Evolutionary conservation across 2,888 invertebrate species (phyloP).

Genomic region (Meta bourneti): DNA sequence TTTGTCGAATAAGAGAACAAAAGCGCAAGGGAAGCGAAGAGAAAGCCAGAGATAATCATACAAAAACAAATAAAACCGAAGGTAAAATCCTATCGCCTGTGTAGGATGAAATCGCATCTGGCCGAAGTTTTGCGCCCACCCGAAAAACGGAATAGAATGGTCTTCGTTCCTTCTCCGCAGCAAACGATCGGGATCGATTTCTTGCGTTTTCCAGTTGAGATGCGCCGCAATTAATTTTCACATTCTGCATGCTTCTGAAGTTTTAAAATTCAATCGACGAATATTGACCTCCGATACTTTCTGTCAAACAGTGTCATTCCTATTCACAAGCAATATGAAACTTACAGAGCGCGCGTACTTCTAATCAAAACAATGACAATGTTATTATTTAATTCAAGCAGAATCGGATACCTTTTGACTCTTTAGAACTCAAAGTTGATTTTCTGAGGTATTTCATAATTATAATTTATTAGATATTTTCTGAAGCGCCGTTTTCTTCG

Average conservation of each 20-base stretch:
- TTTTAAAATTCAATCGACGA: slow-evolving; percentile 12
- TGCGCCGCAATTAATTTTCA: not conserved
- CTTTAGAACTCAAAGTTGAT: too few species aligned
- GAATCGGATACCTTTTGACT: not conserved
- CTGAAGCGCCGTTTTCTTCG: too few species aligned
- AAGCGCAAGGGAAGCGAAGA: not conserved
- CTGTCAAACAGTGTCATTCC: slow-evolving; percentile 59
- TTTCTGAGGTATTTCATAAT: not conserved
- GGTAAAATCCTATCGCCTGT: slow-evolving; percentile 19
- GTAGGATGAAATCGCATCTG: slow-evolving; percentile 34
- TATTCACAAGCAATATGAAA: slow-evolving; percentile 46
- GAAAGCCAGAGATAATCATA: not conserved
- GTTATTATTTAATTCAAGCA: not conserved
- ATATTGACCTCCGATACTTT: slow-evolving; percentile 45
- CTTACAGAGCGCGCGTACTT: slow-evolving; percentile 55
- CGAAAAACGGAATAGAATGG: slow-evolving; percentile 72
- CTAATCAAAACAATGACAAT: slow-evolving; percentile 71
- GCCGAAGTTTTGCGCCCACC: slow-evolving; percentile 55
- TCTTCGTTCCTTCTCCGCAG: slow-evolving; percentile 27
- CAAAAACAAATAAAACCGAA: not conserved
- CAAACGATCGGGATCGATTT: slow-evolving; percentile 29
- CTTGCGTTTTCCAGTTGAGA: not conserved
- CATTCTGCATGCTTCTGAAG: too few species aligned
- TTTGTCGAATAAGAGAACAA: slow-evolving; percentile 13
- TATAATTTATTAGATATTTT: not conserved